These are phyloP conservation scores for Porphyrio hochstetteri DNA, from an alignment of 2,113 vertebrate genomes.

Conservation along the genomic window DNA sequence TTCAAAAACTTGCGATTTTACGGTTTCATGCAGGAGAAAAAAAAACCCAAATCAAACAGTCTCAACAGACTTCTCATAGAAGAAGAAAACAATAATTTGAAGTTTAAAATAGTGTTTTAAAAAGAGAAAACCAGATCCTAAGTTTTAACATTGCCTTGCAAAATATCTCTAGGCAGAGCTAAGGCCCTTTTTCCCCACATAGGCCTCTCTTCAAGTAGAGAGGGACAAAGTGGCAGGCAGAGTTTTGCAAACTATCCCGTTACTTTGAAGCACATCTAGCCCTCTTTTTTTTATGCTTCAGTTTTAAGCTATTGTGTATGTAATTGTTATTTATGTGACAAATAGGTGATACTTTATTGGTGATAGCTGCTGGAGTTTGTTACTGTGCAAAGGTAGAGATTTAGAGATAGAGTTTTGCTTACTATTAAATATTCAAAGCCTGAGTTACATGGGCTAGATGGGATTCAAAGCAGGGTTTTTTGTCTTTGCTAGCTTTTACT, in stretches of 20 bases:
- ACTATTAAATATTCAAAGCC: not conserved
- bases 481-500: not conserved
- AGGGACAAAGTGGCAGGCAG: not conserved
- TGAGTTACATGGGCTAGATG: not conserved
- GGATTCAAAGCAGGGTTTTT: not conserved
- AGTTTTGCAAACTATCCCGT: not conserved
- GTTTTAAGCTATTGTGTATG: not conserved
- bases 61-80: not conserved
- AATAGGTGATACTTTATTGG: not conserved
- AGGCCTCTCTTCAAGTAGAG: not conserved
- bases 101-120: not conserved
- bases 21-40: not conserved
- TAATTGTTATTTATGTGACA: not conserved
- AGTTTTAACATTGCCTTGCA: not conserved
- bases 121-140: not conserved
- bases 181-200: not conserved
- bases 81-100: not conserved
- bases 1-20: not conserved
- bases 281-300: not conserved
- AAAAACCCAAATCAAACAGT: not conserved
- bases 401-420: not conserved
- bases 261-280: not conserved
- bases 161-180: not conserved
- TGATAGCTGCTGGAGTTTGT: not conserved
- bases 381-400: not conserved